phyloP scores from a whole-genome alignment of 2,113 vertebrate genomes.

The Boulengeromyrus knoepffleri region DNA sequence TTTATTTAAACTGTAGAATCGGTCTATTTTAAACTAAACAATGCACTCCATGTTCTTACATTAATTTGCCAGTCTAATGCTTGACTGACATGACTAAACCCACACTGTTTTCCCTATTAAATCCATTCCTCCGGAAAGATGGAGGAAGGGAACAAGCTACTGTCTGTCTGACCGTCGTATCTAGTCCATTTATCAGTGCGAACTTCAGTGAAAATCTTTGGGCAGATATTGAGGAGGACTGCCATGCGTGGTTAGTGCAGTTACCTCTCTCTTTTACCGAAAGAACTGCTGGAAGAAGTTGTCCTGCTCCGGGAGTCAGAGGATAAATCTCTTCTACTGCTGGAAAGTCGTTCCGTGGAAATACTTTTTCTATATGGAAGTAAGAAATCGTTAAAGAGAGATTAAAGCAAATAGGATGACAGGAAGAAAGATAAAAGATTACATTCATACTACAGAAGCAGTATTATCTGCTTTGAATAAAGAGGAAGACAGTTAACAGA shows the following conservation, averaged over 20 bases:
- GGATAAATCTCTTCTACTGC: conserved; percentile 59
- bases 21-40: neutral
- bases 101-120: neutral
- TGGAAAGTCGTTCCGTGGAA: conserved; percentile 77
- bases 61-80: neutral
- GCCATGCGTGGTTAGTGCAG: neutral
- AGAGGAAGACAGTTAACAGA: neutral
- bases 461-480: neutral
- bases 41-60: neutral
- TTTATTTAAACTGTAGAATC: neutral
- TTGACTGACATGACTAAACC: neutral
- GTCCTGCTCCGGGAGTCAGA: conserved; percentile 70
- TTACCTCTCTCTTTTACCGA: conserved; percentile 65
- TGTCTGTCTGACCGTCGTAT: neutral
- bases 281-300: conserved; percentile 75
- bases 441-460: neutral
- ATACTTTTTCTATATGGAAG: conserved; percentile 60
- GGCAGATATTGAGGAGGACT: neutral
- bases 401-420: neutral
- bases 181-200: neutral
- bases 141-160: neutral
- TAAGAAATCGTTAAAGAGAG: neutral
- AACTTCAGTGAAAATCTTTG: neutral
- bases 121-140: neutral
- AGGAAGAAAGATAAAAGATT: neutral